Evolutionary conservation across 2,888 invertebrate genomes (phyloP).

Genomic region (Scaptomyza polygonia): DNA sequence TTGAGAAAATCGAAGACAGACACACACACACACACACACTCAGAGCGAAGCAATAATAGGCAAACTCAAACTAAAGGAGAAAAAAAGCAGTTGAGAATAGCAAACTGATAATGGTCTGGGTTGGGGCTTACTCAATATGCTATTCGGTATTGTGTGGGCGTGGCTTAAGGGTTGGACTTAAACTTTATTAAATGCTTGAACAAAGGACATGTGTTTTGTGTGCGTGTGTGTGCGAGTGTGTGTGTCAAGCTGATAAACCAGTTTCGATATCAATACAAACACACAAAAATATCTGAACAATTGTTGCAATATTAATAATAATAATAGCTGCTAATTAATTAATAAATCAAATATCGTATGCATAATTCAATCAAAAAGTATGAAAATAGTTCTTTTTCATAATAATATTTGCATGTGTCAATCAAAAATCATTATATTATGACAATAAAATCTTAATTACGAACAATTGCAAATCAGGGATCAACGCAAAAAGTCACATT

Average conservation of each 20-base stretch:
- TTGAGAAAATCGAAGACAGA: constrained; percentile 30
- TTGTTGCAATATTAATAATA: too few relatives aligned
- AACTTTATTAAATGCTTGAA: constrained; percentile 41
- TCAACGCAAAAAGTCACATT: neutral
- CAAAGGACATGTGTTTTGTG: constrained; percentile 9
- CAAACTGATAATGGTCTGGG: neutral
- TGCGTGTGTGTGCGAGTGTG: constrained; percentile 3
- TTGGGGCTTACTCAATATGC: constrained; percentile 35
- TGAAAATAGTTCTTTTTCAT: too few relatives aligned
- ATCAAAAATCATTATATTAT: neutral
- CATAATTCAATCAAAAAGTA: neutral
- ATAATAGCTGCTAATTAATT: constrained; percentile 22
- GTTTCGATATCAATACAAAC: neutral
- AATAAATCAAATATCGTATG: neutral
- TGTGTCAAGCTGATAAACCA: constrained; percentile 16
- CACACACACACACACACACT: neutral
- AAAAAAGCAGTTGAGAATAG: constrained; percentile 11
- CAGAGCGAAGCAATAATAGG: neutral
- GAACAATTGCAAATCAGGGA: neutral
- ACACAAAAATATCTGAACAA: neutral
- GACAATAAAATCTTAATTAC: neutral
- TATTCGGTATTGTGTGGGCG: constrained; percentile 41
- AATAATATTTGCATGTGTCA: neutral
- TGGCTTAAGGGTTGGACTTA: constrained; percentile 29
- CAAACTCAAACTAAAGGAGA: neutral